phyloP scores from a whole-genome alignment of 2,113 vertebrate species.

The Zosterops borbonicus region DNA sequence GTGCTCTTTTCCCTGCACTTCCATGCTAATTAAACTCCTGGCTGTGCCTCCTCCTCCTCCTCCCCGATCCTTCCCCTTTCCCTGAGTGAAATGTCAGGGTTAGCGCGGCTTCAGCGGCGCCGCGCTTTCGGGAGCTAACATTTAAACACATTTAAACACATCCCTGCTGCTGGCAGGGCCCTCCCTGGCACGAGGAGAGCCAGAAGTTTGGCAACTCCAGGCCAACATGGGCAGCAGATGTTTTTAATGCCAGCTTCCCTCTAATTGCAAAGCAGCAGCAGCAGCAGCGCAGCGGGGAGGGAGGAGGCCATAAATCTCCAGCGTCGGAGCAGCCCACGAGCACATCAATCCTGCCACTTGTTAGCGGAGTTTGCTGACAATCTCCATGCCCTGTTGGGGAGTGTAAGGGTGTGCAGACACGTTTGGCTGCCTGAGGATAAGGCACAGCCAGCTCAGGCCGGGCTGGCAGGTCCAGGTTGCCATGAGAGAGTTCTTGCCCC shows the following conservation, averaged over 20 bases:
- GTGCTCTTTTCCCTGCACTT: not conserved
- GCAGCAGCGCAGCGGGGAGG: not conserved
- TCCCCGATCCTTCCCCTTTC: not conserved
- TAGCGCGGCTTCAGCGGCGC: not conserved
- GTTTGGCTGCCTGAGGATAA: not conserved
- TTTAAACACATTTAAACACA: not conserved
- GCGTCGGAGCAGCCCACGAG: not conserved
- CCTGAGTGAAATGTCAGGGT: slow-evolving; percentile 3
- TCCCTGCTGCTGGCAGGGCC: not conserved
- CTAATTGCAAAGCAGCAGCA: slow-evolving; percentile 52
- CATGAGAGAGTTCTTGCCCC: not conserved
- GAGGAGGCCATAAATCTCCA: not conserved
- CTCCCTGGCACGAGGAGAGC: not conserved
- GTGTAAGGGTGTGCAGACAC: not conserved
- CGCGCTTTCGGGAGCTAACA: not conserved
- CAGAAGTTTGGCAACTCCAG: slow-evolving; percentile 14
- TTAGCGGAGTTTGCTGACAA: not conserved
- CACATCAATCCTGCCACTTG: slow-evolving; percentile 23
- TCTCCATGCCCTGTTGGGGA: not conserved
- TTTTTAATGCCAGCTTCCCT: slow-evolving; percentile 47
- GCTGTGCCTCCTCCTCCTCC: not conserved
- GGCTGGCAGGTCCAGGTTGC: not conserved
- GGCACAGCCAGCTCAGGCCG: not conserved
- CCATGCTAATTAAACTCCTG: slow-evolving; percentile 19
- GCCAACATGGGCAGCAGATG: slow-evolving; percentile 45